A percentile compares a stretch with the other conserved stretches of the same genome.
These are phyloP conservation scores for Thalpophila matura DNA, from an alignment of 2,888 invertebrate genomes.

Conservation along the genomic window DNA sequence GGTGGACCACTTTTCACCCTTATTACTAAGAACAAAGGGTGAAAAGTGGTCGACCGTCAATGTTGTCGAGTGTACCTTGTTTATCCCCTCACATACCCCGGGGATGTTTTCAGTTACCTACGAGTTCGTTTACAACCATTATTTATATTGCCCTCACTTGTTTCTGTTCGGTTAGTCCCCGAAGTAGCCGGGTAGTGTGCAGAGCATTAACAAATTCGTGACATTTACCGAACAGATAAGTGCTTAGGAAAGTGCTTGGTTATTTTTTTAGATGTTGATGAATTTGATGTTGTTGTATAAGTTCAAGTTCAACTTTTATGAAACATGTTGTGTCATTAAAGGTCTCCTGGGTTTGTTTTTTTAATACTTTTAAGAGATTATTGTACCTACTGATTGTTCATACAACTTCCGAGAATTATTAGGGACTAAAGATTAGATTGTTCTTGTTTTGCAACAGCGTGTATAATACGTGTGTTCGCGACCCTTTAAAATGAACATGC, in stretches of 20 bases:
- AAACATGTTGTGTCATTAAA: background rate
- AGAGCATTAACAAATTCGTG: slow-evolving; percentile 17
- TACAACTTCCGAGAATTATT: background rate
- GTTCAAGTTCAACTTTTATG: slow-evolving; percentile 2
- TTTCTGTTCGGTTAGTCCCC: slow-evolving; percentile 23
- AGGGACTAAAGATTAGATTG: no score
- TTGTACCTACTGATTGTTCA: background rate
- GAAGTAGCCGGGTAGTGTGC: slow-evolving; percentile 6
- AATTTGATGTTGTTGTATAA: slow-evolving; percentile 11
- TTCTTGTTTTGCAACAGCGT: no score
- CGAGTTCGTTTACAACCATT: slow-evolving; percentile 30
- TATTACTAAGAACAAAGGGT: no score
- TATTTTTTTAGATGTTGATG: slow-evolving; percentile 20
- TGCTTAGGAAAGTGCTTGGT: background rate
- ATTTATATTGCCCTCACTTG: slow-evolving; percentile 39
- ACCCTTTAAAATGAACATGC: no score
- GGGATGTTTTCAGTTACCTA: slow-evolving; percentile 41
- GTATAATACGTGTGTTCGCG: no score
- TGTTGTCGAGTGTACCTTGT: no score
- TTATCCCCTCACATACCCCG: slow-evolving; percentile 22
- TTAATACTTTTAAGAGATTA: no score
- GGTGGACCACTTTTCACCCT: no score
- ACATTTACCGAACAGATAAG: background rate
- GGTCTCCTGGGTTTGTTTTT: background rate
- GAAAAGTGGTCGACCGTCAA: no score